These are phyloP conservation scores for Lathronympha strigana DNA, from an alignment of 2,888 invertebrate species.

Conservation along the genomic window DNA sequence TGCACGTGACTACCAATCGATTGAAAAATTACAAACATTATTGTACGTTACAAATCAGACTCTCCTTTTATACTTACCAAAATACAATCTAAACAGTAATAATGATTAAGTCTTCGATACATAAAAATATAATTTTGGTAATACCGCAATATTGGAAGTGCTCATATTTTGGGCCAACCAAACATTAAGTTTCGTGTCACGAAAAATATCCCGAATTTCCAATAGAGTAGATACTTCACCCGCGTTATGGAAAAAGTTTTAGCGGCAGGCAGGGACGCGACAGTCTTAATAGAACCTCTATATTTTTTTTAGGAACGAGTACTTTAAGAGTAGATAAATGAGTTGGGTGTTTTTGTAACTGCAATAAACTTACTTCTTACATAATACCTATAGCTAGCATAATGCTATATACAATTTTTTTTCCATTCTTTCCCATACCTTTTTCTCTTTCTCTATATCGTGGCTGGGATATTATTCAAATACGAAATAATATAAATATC, in stretches of 20 bases:
- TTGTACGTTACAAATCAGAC: too few species aligned
- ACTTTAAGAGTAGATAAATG: not conserved
- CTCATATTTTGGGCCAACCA: conserved; percentile 36
- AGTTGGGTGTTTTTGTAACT: not conserved
- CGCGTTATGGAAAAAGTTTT: conserved; percentile 47
- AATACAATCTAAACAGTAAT: too few species aligned
- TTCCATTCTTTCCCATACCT: not conserved
- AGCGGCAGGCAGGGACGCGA: conserved; percentile 47
- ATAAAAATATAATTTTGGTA: not conserved
- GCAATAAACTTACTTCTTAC: not conserved
- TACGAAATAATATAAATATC: too few species aligned
- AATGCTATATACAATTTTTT: too few species aligned
- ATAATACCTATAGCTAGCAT: not conserved
- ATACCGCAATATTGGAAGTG: conserved; percentile 29
- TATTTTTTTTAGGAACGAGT: conserved; percentile 22
- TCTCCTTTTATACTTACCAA: too few species aligned
- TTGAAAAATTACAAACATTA: too few species aligned
- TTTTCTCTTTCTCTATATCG: too few species aligned
- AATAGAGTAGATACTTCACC: conserved; percentile 44
- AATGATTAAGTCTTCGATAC: too few species aligned
- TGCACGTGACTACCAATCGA: too few species aligned
- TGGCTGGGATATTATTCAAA: too few species aligned
- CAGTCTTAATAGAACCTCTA: conserved; percentile 44
- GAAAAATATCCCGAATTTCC: conserved; percentile 43
- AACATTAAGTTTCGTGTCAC: conserved; percentile 44